A percentile compares a stretch with the other conserved stretches of the same genome.
phyloP scores from a whole-genome alignment of 1,140 invertebrate genomes.

The Bombus sylvicola region DNA sequence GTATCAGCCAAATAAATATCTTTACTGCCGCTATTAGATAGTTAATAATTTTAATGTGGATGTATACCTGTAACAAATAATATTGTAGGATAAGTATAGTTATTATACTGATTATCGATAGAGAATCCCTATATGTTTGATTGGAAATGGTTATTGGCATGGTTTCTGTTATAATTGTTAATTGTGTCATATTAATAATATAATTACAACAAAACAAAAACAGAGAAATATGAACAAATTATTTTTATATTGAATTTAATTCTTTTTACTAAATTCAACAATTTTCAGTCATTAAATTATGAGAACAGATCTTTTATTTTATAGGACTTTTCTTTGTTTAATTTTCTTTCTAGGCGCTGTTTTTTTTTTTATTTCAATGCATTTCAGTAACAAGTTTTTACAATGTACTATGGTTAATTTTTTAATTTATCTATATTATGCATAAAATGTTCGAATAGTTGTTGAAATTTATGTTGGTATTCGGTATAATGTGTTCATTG shows the following conservation, averaged over 20 bases:
- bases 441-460: background rate
- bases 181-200: background rate
- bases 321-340: background rate
- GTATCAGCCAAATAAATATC: constrained; percentile 13
- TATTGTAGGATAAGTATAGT: background rate
- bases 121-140: background rate
- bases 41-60: constrained; percentile 36
- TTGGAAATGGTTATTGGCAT: constrained; percentile 7
- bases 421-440: background rate
- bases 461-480: background rate
- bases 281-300: background rate
- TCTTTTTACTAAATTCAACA: background rate
- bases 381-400: background rate
- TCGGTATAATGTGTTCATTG: constrained; percentile 12
- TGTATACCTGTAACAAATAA: constrained; percentile 25
- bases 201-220: background rate
- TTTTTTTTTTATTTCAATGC: background rate
- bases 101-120: background rate
- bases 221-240: background rate
- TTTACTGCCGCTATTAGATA: constrained; percentile 39
- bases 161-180: background rate
- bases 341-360: background rate
- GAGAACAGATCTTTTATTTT: background rate
- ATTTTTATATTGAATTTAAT: background rate
- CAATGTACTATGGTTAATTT: background rate